phyloP scores from a whole-genome alignment of 2,888 invertebrate species.

The Oscheius sp. region DNA sequence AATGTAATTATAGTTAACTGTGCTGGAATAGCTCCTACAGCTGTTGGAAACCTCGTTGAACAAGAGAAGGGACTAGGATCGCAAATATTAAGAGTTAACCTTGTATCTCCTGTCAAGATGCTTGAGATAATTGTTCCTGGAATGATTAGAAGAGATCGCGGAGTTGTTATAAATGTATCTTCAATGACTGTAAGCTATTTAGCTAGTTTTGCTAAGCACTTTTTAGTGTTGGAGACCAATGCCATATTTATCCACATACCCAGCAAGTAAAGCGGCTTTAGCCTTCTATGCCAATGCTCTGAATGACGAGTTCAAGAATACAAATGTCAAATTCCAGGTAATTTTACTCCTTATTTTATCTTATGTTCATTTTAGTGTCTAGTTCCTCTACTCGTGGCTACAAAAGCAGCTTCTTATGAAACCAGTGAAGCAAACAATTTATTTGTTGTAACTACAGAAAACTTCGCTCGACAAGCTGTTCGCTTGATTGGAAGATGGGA shows the following conservation, averaged over 20 bases:
- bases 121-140: constrained; percentile 65
- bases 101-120: constrained; percentile 66
- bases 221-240: constrained; percentile 67
- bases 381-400: constrained; percentile 68
- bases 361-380: constrained; percentile 58
- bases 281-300: constrained; percentile 66
- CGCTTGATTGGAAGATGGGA: constrained; percentile 60
- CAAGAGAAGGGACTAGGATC: constrained; percentile 60
- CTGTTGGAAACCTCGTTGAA: constrained; percentile 63
- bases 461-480: constrained; percentile 65
- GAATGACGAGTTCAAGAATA: constrained; percentile 61
- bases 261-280: constrained; percentile 67
- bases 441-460: constrained; percentile 65
- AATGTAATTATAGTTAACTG: constrained; percentile 60
- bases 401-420: constrained; percentile 68
- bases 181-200: constrained; percentile 63
- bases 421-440: constrained; percentile 64
- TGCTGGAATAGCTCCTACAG: constrained; percentile 66
- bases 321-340: constrained; percentile 64
- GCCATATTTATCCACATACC: constrained; percentile 68
- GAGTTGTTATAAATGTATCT: constrained; percentile 67
- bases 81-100: constrained; percentile 64
- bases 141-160: constrained; percentile 64
- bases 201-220: too few relatives aligned
- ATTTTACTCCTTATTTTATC: too few relatives aligned